Evolutionary conservation across 1,140 invertebrate species (phyloP).

Genomic region (Ostrea edulis): DNA sequence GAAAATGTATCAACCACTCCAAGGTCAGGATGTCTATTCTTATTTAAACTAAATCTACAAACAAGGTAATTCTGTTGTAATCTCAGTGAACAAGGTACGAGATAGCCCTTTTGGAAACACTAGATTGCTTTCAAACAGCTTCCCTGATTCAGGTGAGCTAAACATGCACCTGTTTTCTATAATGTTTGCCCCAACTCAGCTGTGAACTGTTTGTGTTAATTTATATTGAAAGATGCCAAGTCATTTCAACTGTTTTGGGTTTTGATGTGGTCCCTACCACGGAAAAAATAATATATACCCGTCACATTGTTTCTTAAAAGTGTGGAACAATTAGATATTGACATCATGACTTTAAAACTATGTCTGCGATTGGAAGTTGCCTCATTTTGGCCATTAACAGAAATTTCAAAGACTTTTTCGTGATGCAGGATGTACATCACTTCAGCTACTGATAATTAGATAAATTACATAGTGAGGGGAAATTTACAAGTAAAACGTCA

Average conservation of each 20-base stretch:
- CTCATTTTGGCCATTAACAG: background rate
- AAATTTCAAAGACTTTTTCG: background rate
- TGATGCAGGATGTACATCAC: background rate
- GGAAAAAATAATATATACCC: background rate
- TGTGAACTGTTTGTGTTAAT: background rate
- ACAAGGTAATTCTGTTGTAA: no score
- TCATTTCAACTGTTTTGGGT: background rate
- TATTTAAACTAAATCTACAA: no score
- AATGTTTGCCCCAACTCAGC: background rate
- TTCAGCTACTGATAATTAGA: background rate
- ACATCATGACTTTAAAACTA: background rate
- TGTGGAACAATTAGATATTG: conserved; percentile 23
- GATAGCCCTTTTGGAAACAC: no score
- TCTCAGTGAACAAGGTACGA: no score
- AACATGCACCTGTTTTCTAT: background rate
- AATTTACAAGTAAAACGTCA: conserved; percentile 19
- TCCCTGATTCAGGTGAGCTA: background rate
- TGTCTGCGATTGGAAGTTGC: background rate
- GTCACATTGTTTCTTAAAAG: conserved; percentile 18
- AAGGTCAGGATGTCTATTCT: no score
- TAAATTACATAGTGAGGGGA: background rate
- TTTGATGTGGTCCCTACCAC: conserved; percentile 11
- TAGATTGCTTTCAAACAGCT: background rate
- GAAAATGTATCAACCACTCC: no score
- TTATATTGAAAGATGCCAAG: background rate